A percentile compares a stretch with the other conserved stretches of the same genome.
These are phyloP conservation scores for Hymenochirus boettgeri DNA, from an alignment of 2,113 vertebrate genomes.

Conservation along the genomic window DNA sequence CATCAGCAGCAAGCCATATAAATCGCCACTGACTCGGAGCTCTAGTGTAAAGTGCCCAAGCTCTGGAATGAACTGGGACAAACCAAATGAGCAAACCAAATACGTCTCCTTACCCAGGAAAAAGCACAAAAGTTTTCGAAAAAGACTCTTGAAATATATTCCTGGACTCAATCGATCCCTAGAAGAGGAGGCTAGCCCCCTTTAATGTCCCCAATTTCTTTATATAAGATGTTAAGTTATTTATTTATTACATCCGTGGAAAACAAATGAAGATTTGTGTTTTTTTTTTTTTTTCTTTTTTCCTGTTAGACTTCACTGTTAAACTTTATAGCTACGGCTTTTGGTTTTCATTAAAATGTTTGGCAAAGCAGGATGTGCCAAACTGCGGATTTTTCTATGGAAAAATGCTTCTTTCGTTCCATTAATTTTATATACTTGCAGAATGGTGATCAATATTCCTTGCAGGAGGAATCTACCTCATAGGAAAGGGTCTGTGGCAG, in stretches of 20 bases:
- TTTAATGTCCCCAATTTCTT: slow-evolving; percentile 56
- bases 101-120: slow-evolving; percentile 69
- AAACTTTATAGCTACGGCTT: slow-evolving; percentile 15
- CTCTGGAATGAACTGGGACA: slow-evolving; percentile 54
- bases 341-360: slow-evolving; percentile 37
- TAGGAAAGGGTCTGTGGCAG: slow-evolving; percentile 7
- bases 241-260: slow-evolving; percentile 36
- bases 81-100: slow-evolving; percentile 49
- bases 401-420: slow-evolving; percentile 4
- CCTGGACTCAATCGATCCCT: slow-evolving; percentile 87
- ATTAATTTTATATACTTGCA: slow-evolving; percentile 7
- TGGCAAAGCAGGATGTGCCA: slow-evolving; percentile 26
- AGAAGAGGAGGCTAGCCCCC: slow-evolving; percentile 94
- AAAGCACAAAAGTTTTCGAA: slow-evolving; percentile 83
- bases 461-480: slow-evolving; percentile 11
- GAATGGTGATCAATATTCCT: not conserved
- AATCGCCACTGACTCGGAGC: slow-evolving; percentile 62
- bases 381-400: slow-evolving; percentile 32
- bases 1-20: slow-evolving; percentile 60
- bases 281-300: slow-evolving; percentile 31
- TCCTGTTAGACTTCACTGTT: slow-evolving; percentile 31
- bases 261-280: slow-evolving; percentile 22
- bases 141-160: slow-evolving; percentile 87
- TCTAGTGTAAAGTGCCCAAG: slow-evolving; percentile 76
- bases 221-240: slow-evolving; percentile 38